Evolutionary conservation across 2,888 invertebrate species (phyloP), one percentile per base, ranked within the genome.

Genomic region (Drosophila kanekoi): DNA sequence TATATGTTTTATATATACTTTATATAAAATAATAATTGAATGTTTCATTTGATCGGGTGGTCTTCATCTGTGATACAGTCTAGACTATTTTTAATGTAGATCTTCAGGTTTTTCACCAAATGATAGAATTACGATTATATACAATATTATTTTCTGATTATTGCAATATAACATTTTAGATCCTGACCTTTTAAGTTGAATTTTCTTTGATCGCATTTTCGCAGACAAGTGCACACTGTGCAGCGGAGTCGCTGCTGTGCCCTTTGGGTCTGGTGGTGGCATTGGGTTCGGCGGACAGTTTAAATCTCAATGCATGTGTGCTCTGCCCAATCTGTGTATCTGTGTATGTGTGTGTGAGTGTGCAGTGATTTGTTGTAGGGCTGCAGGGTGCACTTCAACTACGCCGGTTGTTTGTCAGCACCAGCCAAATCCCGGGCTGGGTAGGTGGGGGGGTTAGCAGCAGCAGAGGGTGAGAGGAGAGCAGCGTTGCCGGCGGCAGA

Each of bases 351-450:
- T 35, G 41, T 44, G 14, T 53, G 40, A 61, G 56, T 57, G 56
- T 63, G 62, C 71, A 54, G 65, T 76, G 77, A 77, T 77, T 77
- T 76, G 71, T 61, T 66, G 59, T 54, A 47, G 48, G 54, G 68
- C 61, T 74, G 69, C 69, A 59, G 87, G 85, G 89, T 87, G 81
- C 89, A 83, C 83, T 87, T 83, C 81, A 89, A 60, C 57, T 54
- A 28, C 51, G 57, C 60, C 49, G 53, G 67, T 72, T 75, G 84
- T 79, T 77, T 79, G 85, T 77, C 83, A 79, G 74, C 85, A 81
- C 67, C 79, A 80, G 83, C 58, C 45, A 49, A 23, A 16, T 5
- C 18, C 14, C 6, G 28, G 10, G 38, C 41, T 4, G 13, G 28
- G 28, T 28, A 47, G 18, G 18, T 3, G 49, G 23, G 28, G 28